Base-by-base conservation (phyloP, 2,113 vertebrate genomes). In the Tupaia tana region DNA sequence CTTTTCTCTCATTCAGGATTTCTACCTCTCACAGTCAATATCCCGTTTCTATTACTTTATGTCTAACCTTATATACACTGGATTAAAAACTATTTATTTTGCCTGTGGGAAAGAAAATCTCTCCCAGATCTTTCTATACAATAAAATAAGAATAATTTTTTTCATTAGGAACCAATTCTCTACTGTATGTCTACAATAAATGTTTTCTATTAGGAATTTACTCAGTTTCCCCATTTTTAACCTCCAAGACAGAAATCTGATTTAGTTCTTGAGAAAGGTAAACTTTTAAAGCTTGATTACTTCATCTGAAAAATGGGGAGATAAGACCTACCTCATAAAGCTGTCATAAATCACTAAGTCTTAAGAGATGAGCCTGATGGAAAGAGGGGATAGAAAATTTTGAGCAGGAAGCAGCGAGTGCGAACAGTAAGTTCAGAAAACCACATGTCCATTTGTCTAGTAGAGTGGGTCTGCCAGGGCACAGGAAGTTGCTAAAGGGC, bases 291-390 rank as follows among this genome's bases (percentile, higher is more conserved):
- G 87, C 2, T 91, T 95, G 34, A 54, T 79, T 69, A 84, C 54
- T 24, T 22, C 16, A 88, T n/a, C 20, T 89, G 58, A 70, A 95
- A 91, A 85, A 91, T 11, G 31, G 34, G n/a, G 14, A 59, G 1
- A 74, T 75, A 75, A 79, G 2, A 59, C 25, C 59, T 59, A 85
- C 18, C 24, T 87, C 56, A 94, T n/a, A 93, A 93, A 86, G 58
- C 16, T 92, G 24, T 90, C 56, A 90, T 81, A 94, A 89, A 85
- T 85, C 77, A 90, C 54, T 25, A 94, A 85, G 31, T 94, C 66
- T 66, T 91, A 90, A 81, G 90, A 90, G 24, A 88, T 77, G 11
- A 70, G 7, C 59, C 74, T 63, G 18, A 27, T 31, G 52, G 67
- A 84, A 86, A 66, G 9, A 16, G 9, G 52, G 11, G 14, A 75